Conservation (phyloP, 2,888 invertebrate genomes). For the Polyommatus icarus region DNA sequence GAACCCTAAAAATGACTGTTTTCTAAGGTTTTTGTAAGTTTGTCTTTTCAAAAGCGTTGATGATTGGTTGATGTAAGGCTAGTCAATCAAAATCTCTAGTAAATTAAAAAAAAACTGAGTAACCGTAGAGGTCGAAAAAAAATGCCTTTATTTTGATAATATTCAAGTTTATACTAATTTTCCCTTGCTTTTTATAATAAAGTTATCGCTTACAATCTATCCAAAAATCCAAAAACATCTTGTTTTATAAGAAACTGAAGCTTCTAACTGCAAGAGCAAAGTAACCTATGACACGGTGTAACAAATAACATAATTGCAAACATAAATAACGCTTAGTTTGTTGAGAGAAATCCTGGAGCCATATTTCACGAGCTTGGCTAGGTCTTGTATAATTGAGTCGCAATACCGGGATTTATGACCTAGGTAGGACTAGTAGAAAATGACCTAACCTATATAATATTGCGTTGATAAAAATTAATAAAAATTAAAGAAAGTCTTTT, state of each 20-base stretch:
- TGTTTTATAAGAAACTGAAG: neutral
- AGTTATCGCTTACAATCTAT: neutral
- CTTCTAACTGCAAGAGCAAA: neutral
- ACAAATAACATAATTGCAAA: constrained; percentile 29
- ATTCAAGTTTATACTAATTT: neutral
- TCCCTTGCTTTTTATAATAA: neutral
- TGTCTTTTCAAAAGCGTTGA: too few species aligned
- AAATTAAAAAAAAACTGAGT: too few species aligned
- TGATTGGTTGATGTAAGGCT: too few species aligned
- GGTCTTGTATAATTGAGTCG: constrained; percentile 7
- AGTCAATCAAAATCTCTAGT: too few species aligned
- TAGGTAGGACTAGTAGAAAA: neutral
- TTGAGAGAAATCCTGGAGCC: constrained; percentile 9
- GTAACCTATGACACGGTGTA: constrained; percentile 27
- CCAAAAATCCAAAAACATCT: neutral
- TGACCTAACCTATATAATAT: neutral
- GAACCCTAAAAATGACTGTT: too few species aligned
- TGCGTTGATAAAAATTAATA: neutral
- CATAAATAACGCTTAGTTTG: constrained; percentile 24
- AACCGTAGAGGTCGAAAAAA: too few species aligned
- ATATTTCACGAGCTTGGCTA: neutral
- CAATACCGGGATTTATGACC: constrained; percentile 2
- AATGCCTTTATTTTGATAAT: neutral
- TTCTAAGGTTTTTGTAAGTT: too few species aligned
- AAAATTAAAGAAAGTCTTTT: neutral